phyloP scores from a whole-genome alignment of 2,797 vertebrate genomes.

The Ptychadena robeensis region DNA sequence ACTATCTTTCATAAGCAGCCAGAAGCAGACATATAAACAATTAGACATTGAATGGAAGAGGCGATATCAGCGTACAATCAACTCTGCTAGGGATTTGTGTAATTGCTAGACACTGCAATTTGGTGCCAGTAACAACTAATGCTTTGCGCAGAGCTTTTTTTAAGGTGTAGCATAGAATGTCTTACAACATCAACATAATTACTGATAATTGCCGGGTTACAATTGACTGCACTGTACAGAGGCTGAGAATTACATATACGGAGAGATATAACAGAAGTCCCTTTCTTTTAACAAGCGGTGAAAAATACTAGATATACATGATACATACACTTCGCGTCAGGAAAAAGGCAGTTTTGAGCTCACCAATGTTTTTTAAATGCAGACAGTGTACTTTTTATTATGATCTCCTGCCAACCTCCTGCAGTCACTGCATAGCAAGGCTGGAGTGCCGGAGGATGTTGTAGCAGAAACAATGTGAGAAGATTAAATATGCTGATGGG shows the following conservation, averaged over 20 bases:
- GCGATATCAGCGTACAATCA: slow-evolving; percentile 54
- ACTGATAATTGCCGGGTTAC: slow-evolving; percentile 43
- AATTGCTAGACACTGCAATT: slow-evolving; percentile 60
- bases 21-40: slow-evolving; percentile 64
- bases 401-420: no score
- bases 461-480: no score
- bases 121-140: slow-evolving; percentile 53
- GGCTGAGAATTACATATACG: background rate
- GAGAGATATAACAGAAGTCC: background rate
- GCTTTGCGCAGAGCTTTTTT: slow-evolving; percentile 45
- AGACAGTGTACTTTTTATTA: no score
- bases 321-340: no score
- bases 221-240: slow-evolving; percentile 2
- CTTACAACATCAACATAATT: slow-evolving; percentile 34
- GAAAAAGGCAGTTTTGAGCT: no score
- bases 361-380: no score
- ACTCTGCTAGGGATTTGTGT: slow-evolving; percentile 45
- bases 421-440: no score
- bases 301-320: no score
- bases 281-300: background rate
- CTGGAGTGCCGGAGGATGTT: no score
- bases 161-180: slow-evolving; percentile 33
- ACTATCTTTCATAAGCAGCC: slow-evolving; percentile 65
- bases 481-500: no score
- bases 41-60: slow-evolving; percentile 57